A percentile compares a stretch with the other conserved stretches of the same genome.
phyloP scores from a whole-genome alignment of 2,888 invertebrate genomes.

The Tachina grossa region DNA sequence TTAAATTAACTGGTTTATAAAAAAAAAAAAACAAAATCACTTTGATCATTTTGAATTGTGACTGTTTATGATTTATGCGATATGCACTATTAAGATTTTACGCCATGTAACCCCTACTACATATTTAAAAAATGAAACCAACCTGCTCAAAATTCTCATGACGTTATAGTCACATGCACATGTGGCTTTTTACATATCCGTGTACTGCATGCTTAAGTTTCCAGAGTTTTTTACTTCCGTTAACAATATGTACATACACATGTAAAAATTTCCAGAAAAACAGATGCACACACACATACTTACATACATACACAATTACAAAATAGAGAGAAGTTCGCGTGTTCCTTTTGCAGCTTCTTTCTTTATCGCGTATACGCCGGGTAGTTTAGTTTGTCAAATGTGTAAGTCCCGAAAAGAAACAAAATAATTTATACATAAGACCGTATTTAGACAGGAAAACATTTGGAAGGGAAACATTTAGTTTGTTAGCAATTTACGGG shows the following conservation, averaged over 20 bases:
- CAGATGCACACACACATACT: no score
- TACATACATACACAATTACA: background rate
- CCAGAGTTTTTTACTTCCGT: constrained; percentile 2
- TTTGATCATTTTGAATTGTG: no score
- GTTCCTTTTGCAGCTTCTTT: constrained; percentile 32
- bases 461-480: no score
- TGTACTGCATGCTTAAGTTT: background rate
- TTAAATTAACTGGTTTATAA: no score
- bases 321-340: constrained; percentile 19
- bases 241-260: background rate
- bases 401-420: background rate
- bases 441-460: no score
- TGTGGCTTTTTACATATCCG: background rate
- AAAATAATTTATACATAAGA: constrained; percentile 24
- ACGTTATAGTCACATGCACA: background rate
- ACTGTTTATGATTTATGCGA: no score
- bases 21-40: no score
- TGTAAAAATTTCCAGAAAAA: constrained; percentile 14
- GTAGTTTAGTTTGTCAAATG: constrained; percentile 40
- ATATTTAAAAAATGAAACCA: no score
- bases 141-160: no score
- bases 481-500: no score
- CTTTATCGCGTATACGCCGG: constrained; percentile 68
- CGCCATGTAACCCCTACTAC: no score
- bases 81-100: no score